phyloP scores from a whole-genome alignment of 2,888 invertebrate species.

The Ypsolopha sequella region DNA sequence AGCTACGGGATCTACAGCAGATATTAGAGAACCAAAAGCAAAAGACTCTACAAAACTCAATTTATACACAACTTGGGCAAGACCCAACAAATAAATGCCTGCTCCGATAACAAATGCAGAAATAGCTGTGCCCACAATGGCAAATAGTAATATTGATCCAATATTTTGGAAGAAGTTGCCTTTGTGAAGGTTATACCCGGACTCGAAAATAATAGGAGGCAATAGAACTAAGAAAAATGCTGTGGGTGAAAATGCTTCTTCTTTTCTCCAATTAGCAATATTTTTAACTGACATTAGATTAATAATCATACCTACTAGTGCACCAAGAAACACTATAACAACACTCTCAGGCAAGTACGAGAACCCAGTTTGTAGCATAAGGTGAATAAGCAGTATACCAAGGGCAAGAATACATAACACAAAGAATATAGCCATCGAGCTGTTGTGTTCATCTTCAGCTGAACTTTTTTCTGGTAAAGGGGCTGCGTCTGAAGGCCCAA shows the following conservation, averaged over 20 bases:
- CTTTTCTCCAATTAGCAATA: constrained; percentile 95
- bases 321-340: constrained; percentile 95
- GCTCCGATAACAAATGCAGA: constrained; percentile 98
- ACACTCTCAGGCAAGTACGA: constrained; percentile 98
- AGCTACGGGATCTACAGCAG: constrained; percentile 99
- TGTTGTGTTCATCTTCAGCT: constrained; percentile 96
- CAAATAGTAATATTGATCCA: constrained; percentile 98
- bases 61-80: constrained; percentile 91
- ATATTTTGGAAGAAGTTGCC: constrained; percentile 98
- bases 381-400: constrained; percentile 94
- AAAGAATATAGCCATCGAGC: constrained; percentile 98
- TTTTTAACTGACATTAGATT: constrained; percentile 91
- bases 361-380: constrained; percentile 95
- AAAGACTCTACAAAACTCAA: constrained; percentile 97
- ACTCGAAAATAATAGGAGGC: constrained; percentile 99
- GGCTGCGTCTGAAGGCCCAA: constrained; percentile 80
- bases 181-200: constrained; percentile 98
- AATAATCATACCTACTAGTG: constrained; percentile 90
- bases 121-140: constrained; percentile 96
- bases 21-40: constrained; percentile 98
- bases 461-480: constrained; percentile 89
- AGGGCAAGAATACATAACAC: constrained; percentile 95
- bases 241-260: constrained; percentile 98
- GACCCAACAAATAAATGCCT: constrained; percentile 93
- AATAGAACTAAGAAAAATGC: constrained; percentile 96